Percentiles rank a stretch among this genome's conserved stretches.
Evolutionary conservation across 1,140 invertebrate genomes (phyloP).

Genomic region (Pomacea maculata): DNA sequence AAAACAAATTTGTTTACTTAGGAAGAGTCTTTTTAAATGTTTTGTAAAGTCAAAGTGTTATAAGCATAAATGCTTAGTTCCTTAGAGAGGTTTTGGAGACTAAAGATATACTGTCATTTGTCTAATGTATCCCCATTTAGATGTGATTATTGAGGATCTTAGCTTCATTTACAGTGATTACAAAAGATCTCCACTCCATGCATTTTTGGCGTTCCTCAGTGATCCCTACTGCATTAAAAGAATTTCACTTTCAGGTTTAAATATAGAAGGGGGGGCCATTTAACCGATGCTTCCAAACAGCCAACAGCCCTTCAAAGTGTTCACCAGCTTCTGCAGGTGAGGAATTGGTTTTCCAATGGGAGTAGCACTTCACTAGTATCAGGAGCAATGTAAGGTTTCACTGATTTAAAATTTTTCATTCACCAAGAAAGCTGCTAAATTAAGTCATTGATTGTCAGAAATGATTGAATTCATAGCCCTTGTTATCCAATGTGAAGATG

Average conservation of each 20-base stretch:
- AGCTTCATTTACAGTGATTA: neutral
- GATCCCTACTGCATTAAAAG: neutral
- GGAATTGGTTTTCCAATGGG: too few species aligned
- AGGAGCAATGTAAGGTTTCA: neutral
- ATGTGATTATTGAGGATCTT: neutral
- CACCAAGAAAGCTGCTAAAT: neutral
- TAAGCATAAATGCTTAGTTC: too few species aligned
- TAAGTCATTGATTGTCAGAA: neutral
- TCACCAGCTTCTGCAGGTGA: conserved; percentile 45
- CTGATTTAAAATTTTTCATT: neutral
- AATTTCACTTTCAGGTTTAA: conserved; percentile 41
- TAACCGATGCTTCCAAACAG: conserved; percentile 36
- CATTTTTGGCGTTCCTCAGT: neutral
- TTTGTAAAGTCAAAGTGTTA: too few species aligned
- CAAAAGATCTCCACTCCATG: neutral
- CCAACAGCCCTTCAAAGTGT: conserved; percentile 47
- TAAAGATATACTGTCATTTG: neutral
- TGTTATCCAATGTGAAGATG: neutral
- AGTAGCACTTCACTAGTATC: neutral
- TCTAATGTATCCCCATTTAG: neutral
- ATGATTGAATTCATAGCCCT: neutral
- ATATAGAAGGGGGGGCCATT: conserved; percentile 41
- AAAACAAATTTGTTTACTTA: too few species aligned
- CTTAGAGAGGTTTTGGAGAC: too few species aligned
- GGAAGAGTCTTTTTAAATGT: too few species aligned